Evolutionary conservation across 2,888 invertebrate genomes (phyloP).

Genomic region (Xanthia togata): DNA sequence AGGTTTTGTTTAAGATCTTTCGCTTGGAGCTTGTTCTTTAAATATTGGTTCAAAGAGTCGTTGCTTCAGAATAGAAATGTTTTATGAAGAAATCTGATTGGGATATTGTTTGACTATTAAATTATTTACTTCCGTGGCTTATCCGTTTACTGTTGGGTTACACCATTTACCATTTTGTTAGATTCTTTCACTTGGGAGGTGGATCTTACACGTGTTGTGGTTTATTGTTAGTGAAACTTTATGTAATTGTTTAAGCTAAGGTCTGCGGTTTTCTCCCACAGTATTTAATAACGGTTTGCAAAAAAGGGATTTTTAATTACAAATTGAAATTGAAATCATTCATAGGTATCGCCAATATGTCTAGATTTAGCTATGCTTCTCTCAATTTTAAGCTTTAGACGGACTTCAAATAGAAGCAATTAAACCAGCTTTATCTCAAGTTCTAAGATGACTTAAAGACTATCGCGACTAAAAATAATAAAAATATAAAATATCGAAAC

Average conservation of each 20-base stretch:
- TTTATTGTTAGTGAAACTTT: background rate
- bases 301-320: background rate
- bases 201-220: background rate
- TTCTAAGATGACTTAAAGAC: slow-evolving; percentile 2
- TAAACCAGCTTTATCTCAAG: background rate
- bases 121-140: slow-evolving; percentile 59
- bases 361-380: background rate
- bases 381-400: too few species aligned
- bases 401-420: background rate
- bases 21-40: slow-evolving; percentile 68
- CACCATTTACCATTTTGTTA: slow-evolving; percentile 45
- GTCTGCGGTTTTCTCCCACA: background rate
- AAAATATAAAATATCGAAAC: slow-evolving; percentile 26
- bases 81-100: slow-evolving; percentile 63
- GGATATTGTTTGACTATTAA: slow-evolving; percentile 57
- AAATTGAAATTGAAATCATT: background rate
- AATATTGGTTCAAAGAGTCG: slow-evolving; percentile 62
- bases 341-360: background rate
- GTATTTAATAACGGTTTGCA: background rate
- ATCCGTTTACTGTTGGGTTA: slow-evolving; percentile 38
- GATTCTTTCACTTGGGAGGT: slow-evolving; percentile 24
- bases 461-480: background rate
- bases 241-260: background rate
- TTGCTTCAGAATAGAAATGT: slow-evolving; percentile 56
- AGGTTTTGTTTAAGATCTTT: slow-evolving; percentile 76